A percentile compares a stretch with the other conserved stretches of the same genome.
phyloP scores from a whole-genome alignment of 1,140 invertebrate genomes.

The Bacillus rossius region DNA sequence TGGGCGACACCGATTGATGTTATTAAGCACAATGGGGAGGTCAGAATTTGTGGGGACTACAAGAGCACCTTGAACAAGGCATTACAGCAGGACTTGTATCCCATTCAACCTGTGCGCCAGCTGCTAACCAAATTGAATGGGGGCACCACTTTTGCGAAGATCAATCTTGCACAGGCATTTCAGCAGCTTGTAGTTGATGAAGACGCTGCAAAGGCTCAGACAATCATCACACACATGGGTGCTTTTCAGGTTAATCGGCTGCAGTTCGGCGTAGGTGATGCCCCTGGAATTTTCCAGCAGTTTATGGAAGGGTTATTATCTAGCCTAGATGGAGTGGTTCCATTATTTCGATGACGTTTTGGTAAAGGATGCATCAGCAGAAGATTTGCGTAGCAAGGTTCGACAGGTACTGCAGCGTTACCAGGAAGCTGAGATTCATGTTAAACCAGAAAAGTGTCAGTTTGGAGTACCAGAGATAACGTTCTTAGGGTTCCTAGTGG shows the following conservation, averaged over 20 bases:
- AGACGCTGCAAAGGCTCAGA: constrained; percentile 1
- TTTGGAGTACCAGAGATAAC: constrained; percentile 28
- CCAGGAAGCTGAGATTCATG: constrained; percentile 20
- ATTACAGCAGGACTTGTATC: constrained; percentile 15
- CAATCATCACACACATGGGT: constrained; percentile 39
- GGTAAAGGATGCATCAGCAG: neutral
- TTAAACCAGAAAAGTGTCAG: constrained; percentile 34
- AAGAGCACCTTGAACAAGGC: constrained; percentile 22
- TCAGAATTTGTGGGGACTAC: constrained; percentile 36
- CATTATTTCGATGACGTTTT: constrained; percentile 15
- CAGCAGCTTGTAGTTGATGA: constrained; percentile 34
- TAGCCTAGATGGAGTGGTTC: constrained; percentile 17
- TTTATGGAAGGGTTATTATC: constrained; percentile 37
- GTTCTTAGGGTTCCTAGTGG: neutral
- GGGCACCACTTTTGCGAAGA: constrained; percentile 27
- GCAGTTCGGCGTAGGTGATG: constrained; percentile 42
- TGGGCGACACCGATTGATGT: constrained; percentile 17
- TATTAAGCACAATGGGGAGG: constrained; percentile 18
- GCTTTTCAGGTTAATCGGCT: constrained; percentile 43
- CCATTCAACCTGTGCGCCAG: constrained; percentile 13
- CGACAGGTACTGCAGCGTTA: neutral
- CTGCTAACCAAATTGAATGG: constrained; percentile 18
- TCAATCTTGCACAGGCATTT: constrained; percentile 34
- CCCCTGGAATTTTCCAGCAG: constrained; percentile 41
- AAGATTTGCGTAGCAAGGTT: neutral